A percentile compares a stretch with the other conserved stretches of the same genome.
Evolutionary conservation across 2,113 vertebrate genomes (phyloP).

Genomic region (Seriola dumerili): DNA sequence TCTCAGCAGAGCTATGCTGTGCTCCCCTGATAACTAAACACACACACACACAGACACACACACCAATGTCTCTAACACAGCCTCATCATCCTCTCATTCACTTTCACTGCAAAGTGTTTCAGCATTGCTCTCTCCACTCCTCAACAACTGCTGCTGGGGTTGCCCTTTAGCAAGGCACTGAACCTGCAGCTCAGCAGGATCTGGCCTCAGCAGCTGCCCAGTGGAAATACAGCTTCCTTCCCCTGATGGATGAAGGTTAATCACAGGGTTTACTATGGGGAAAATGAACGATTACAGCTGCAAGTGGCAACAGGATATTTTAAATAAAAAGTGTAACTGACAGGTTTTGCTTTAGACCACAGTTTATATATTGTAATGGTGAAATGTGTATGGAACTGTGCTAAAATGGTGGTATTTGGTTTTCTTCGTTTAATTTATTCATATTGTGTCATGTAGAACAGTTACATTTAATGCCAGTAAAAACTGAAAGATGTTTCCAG

Average conservation of each 20-base stretch:
- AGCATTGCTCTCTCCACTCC: constrained; percentile 1
- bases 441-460: neutral
- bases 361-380: neutral
- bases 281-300: neutral
- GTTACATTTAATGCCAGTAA: constrained; percentile 5
- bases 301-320: neutral
- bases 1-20: constrained; percentile 79
- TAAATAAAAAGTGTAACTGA: constrained; percentile 1
- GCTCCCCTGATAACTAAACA: constrained; percentile 78
- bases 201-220: neutral
- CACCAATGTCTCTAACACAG: constrained; percentile 43
- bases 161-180: constrained; percentile 57
- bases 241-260: constrained; percentile 23
- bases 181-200: constrained; percentile 24
- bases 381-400: neutral
- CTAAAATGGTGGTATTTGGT: neutral
- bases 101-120: constrained; percentile 45
- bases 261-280: neutral
- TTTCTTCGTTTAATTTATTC: constrained; percentile 28
- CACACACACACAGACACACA: constrained; percentile 39
- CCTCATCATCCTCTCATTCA: constrained; percentile 55
- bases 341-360: neutral
- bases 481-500: neutral
- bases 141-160: constrained; percentile 22
- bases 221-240: neutral